phyloP scores from a whole-genome alignment of 1,140 invertebrate genomes.

The Magallana gigas region DNA sequence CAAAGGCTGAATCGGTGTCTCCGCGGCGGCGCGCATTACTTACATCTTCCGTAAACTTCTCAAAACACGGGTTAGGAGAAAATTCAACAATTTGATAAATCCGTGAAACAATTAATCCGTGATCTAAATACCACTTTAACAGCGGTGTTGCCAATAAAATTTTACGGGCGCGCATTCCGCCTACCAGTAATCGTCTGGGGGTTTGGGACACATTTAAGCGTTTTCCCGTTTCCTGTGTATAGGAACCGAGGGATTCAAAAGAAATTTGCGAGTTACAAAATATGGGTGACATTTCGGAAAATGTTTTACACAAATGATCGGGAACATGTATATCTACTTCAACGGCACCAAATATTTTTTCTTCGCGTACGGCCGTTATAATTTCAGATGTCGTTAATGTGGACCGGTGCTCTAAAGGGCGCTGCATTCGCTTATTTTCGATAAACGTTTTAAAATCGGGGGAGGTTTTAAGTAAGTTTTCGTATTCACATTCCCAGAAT shows the following conservation, averaged over 20 bases:
- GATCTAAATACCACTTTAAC: slow-evolving; percentile 60
- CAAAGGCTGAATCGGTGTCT: slow-evolving; percentile 42
- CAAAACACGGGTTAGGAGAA: slow-evolving; percentile 47
- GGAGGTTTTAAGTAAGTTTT: slow-evolving; percentile 41
- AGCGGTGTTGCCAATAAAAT: slow-evolving; percentile 62
- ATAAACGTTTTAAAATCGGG: slow-evolving; percentile 4
- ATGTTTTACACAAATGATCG: slow-evolving; percentile 33
- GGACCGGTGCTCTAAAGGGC: neutral
- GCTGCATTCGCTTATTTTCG: neutral
- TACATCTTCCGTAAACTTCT: slow-evolving; percentile 54
- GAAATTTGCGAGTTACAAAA: slow-evolving; percentile 55
- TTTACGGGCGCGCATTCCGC: slow-evolving; percentile 52
- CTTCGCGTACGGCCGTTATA: slow-evolving; percentile 25
- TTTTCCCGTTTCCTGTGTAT: slow-evolving; percentile 54
- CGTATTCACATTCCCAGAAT: slow-evolving; percentile 54
- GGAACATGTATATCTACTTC: slow-evolving; percentile 56
- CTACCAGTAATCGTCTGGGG: slow-evolving; percentile 55
- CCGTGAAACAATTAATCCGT: slow-evolving; percentile 54
- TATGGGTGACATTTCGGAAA: slow-evolving; percentile 48
- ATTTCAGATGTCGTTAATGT: slow-evolving; percentile 3
- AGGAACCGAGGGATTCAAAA: slow-evolving; percentile 41
- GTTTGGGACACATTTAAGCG: slow-evolving; percentile 43
- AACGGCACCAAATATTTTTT: slow-evolving; percentile 53
- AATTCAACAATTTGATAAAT: slow-evolving; percentile 64
- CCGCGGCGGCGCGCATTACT: slow-evolving; percentile 53